A percentile compares a stretch with the other conserved stretches of the same genome.
Conservation (phyloP, 2,113 vertebrate species). For the Microcebus ravelobensis region DNA sequence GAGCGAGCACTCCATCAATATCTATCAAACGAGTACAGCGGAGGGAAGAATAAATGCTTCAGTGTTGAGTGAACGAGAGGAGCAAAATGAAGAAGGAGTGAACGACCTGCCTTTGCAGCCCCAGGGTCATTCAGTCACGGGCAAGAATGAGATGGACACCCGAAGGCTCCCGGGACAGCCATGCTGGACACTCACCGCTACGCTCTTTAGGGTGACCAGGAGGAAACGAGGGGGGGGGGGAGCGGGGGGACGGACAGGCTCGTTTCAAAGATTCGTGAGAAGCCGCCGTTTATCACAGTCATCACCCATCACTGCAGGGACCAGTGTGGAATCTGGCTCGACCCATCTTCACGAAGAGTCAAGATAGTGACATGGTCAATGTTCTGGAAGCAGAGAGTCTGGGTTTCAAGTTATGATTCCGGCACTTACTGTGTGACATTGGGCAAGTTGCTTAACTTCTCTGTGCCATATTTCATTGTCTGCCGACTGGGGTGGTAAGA, state of each 20-base stretch:
- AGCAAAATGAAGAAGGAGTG: background rate
- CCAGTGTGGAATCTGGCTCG: background rate
- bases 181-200: background rate
- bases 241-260: background rate
- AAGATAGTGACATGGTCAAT: background rate
- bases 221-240: too few species aligned
- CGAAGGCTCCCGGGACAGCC: background rate
- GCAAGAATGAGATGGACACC: background rate
- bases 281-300: background rate
- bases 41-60: background rate
- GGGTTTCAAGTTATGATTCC: background rate
- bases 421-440: background rate
- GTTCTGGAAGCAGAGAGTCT: background rate
- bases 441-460: background rate
- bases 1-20: background rate
- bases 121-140: background rate
- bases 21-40: background rate
- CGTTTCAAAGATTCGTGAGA: background rate
- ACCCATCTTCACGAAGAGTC: background rate
- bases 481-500: background rate
- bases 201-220: background rate
- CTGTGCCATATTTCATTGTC: background rate
- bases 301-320: background rate
- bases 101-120: background rate
- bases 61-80: background rate